A percentile compares a stretch with the other conserved stretches of the same genome.
Evolutionary conservation across 2,797 vertebrate genomes (phyloP).

Genomic region (Meriones psammophilus): DNA sequence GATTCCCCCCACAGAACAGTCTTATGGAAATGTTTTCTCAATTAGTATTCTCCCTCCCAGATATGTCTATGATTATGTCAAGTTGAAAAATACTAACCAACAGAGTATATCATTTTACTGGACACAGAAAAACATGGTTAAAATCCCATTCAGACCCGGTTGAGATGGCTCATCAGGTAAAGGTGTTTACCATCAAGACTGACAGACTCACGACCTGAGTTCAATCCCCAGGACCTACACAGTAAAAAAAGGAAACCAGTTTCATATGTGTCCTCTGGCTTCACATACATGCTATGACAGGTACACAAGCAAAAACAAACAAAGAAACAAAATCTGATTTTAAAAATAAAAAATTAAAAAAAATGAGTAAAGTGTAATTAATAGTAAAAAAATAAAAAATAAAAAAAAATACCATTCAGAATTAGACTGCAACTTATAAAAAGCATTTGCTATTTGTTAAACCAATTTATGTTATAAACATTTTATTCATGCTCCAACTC

Average conservation of each 20-base stretch:
- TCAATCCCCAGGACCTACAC: no score
- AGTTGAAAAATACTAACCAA: neutral
- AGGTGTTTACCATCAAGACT: no score
- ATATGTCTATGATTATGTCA: neutral
- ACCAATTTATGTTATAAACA: neutral
- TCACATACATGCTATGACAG: no score
- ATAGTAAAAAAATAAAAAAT: no score
- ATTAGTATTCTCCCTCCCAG: neutral
- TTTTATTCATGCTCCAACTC: neutral
- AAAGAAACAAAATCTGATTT: no score
- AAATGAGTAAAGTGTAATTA: no score
- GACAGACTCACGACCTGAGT: no score
- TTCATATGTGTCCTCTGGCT: no score
- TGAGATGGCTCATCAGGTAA: no score
- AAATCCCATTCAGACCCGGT: neutral
- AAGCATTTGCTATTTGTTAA: neutral
- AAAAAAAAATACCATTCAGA: neutral
- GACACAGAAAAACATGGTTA: neutral
- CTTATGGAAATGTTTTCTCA: neutral
- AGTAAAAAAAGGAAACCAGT: no score
- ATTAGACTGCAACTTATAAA: slow-evolving; percentile 6
- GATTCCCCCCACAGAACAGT: neutral
- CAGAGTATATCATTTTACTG: neutral
- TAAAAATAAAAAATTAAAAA: no score
- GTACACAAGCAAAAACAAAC: no score